Base-by-base conservation (phyloP, 2,888 invertebrate species). In the Diarsia brunnea region DNA sequence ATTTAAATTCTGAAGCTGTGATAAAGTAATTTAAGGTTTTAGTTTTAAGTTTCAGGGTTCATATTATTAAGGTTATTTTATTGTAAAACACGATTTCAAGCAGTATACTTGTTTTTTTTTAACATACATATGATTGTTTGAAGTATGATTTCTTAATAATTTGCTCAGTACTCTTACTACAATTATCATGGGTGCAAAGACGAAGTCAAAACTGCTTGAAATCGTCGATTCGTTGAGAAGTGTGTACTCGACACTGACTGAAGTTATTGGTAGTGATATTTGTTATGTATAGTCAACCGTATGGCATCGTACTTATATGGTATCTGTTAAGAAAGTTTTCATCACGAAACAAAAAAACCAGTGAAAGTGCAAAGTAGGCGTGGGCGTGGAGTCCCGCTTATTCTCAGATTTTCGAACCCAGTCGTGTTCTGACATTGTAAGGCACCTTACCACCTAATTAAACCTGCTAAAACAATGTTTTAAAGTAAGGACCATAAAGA, bases 81-180 rank as follows among this genome's bases (percentile, higher is more conserved):
- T 69, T 84, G 78, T 81, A 31, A 76, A 65, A 70, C 84, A 76
- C 63, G 77, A 77, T 84, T 79, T 79, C 61, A 69, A 75, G 68
- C 65, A 66, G 55, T 49, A 31, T 53, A 45, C 19, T 31, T 8
- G 43, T 43, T 21, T 24, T 16, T 55, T 78, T 61, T 16, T 58
- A 27, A 31, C 38, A 38, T 8, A 24, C 5, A 19, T 27, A 14
- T 4, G 21, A 38, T 47, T 43, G 16, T 45, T n/a, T 43, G 10
- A 16, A 49, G 1, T 49, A 70, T 24, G 4, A 31, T 31, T 16
- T 10, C 12, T 24, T 61, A 21, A 24, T 16, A 24, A 51, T n/a
- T 45, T 45, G 45, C 3, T 16, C 66, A 12, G 31, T 38, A 38
- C 24, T 73, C 12, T 38, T 3, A 55, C n/a, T n/a, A n/a, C n/a